phyloP scores from a whole-genome alignment of 2,888 invertebrate genomes.

The Thereva nobilitata region DNA sequence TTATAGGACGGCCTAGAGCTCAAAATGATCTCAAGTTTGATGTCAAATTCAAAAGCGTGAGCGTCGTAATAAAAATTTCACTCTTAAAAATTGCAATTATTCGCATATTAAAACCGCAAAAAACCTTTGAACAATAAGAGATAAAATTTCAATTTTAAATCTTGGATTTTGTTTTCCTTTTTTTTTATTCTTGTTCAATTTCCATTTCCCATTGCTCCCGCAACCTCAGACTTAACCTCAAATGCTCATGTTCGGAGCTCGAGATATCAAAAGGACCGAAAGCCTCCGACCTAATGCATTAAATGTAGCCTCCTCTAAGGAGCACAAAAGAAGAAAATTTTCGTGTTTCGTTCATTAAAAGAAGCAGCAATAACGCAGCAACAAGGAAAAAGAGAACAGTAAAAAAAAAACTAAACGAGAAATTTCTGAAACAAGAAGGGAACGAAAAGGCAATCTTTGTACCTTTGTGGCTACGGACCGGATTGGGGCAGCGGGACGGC shows the following conservation, averaged over 20 bases:
- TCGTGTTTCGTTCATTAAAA: conserved; percentile 46
- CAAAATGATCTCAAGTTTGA: too few relatives aligned
- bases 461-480: conserved; percentile 33
- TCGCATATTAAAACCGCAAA: too few relatives aligned
- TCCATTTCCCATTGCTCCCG: neutral
- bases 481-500: conserved; percentile 22
- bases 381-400: conserved; percentile 20
- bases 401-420: conserved; percentile 13
- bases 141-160: too few relatives aligned
- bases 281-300: conserved; percentile 37
- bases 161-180: too few relatives aligned
- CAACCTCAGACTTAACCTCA: conserved; percentile 34
- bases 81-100: too few relatives aligned
- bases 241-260: conserved; percentile 29
- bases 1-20: too few relatives aligned
- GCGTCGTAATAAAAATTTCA: too few relatives aligned
- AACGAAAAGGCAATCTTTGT: conserved; percentile 8
- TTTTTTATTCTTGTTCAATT: too few relatives aligned
- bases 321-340: conserved; percentile 39
- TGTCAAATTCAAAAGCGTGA: too few relatives aligned
- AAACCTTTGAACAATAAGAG: too few relatives aligned
- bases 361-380: conserved; percentile 15
- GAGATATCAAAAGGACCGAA: conserved; percentile 41
- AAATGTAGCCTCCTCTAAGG: conserved; percentile 39
- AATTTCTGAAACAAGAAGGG: conserved; percentile 15